phyloP scores from a whole-genome alignment of 2,113 vertebrate species.

The Monarcha castaneiventris region DNA sequence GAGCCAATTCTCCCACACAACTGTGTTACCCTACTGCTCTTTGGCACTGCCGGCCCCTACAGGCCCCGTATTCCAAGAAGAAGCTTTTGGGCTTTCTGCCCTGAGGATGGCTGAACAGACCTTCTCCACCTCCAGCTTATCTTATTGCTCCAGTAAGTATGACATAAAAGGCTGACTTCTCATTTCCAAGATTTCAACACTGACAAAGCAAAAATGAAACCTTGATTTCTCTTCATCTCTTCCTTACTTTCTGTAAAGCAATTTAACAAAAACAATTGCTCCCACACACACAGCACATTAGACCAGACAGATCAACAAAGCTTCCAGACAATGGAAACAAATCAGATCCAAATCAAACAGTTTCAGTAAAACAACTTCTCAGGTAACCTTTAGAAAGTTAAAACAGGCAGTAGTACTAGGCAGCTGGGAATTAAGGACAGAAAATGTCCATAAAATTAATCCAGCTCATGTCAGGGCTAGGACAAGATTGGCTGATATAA shows the following conservation, averaged over 20 bases:
- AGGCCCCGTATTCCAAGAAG: background rate
- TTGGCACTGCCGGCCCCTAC: background rate
- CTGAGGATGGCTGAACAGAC: background rate
- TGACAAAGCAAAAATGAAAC: background rate
- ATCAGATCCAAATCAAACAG: background rate
- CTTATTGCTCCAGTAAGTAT: background rate
- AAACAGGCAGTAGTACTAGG: background rate
- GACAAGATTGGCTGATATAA: background rate
- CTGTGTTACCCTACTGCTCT: constrained; percentile 15
- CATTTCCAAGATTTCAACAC: background rate
- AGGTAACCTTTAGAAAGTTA: background rate
- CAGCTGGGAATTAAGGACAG: background rate
- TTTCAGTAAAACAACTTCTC: background rate
- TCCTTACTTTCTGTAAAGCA: background rate
- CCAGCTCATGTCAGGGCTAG: background rate
- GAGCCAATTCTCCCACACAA: constrained; percentile 33
- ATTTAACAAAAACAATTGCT: background rate
- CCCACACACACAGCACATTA: background rate
- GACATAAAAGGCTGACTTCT: background rate
- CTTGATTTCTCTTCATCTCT: background rate
- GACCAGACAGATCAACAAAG: background rate
- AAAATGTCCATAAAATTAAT: background rate
- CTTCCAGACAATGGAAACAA: background rate
- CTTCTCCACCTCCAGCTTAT: background rate
- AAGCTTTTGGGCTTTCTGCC: background rate